phyloP scores from a whole-genome alignment of 2,113 vertebrate species.

The Pluvialis apricaria region DNA sequence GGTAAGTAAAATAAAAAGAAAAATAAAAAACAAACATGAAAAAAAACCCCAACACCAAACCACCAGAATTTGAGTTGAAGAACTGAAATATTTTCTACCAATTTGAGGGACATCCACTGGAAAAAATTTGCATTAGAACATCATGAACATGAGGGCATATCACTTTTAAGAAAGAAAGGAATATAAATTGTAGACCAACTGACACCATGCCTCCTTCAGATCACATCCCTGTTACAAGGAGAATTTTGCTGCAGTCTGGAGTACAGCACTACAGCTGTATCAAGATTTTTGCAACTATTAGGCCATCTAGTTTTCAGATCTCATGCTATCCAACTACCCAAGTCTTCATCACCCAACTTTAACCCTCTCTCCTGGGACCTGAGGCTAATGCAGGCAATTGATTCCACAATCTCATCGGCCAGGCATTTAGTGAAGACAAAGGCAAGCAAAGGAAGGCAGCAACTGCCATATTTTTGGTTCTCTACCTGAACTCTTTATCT shows the following conservation, averaged over 20 bases:
- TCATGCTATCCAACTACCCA: not conserved
- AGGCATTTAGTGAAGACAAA: not conserved
- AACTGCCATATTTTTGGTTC: not conserved
- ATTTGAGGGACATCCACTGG: not conserved
- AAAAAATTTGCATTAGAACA: not conserved
- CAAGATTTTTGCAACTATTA: not conserved
- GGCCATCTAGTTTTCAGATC: not conserved
- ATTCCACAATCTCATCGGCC: not conserved
- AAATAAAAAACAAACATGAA: not conserved
- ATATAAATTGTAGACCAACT: not conserved
- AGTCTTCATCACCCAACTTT: not conserved
- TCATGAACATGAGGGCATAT: not conserved
- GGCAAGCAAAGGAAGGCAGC: not conserved
- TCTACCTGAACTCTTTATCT: not conserved
- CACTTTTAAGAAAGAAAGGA: not conserved
- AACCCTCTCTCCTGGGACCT: rapidly evolving
- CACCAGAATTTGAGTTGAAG: not conserved
- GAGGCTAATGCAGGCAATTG: not conserved
- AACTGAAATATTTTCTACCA: not conserved
- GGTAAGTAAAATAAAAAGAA: not conserved
- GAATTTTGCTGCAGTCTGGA: not conserved
- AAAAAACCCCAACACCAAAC: no score
- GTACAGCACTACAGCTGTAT: not conserved
- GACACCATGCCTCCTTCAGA: not conserved
- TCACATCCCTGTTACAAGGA: not conserved